These are phyloP conservation scores for Cabera pusaria DNA, from an alignment of 2,888 invertebrate genomes.

Conservation along the genomic window DNA sequence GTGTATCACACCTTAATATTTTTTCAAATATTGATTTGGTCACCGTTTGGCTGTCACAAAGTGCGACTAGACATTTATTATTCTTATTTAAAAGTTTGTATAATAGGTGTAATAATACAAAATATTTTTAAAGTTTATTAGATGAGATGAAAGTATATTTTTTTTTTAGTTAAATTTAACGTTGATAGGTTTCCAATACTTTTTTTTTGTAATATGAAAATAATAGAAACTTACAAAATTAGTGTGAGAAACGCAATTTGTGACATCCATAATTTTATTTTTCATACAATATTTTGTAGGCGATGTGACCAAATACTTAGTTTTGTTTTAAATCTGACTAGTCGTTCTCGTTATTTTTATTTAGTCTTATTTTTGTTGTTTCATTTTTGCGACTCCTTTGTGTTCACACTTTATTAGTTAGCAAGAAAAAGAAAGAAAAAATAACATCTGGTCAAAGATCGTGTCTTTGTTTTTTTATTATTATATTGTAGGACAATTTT, in stretches of 20 bases:
- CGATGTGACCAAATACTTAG: conserved; percentile 19
- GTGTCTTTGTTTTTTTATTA: too few species aligned
- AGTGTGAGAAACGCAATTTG: too few species aligned
- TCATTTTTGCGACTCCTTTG: conserved; percentile 15
- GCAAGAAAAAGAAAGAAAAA: not conserved
- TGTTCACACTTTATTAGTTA: not conserved
- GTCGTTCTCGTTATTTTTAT: conserved; percentile 20
- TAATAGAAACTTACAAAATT: too few species aligned
- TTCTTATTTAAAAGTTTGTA: too few species aligned
- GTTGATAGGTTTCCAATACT: not conserved
- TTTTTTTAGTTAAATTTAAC: too few species aligned
- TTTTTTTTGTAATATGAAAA: not conserved
- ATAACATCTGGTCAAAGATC: too few species aligned
- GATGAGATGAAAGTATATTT: too few species aligned
- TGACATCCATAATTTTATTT: conserved; percentile 2
- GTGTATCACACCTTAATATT: conserved; percentile 56
- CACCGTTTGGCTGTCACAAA: conserved; percentile 29
- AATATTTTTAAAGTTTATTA: too few species aligned
- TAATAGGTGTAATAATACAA: too few species aligned
- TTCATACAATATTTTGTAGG: not conserved
- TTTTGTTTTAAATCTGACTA: too few species aligned
- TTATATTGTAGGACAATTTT: too few species aligned
- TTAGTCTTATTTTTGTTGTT: conserved; percentile 1
- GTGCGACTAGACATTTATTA: conserved; percentile 17
- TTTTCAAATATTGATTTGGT: conserved; percentile 28